Evolutionary conservation across 2,797 vertebrate genomes (phyloP), one percentile per base, ranked within the genome.

Genomic region (Galaxias olidus): DNA sequence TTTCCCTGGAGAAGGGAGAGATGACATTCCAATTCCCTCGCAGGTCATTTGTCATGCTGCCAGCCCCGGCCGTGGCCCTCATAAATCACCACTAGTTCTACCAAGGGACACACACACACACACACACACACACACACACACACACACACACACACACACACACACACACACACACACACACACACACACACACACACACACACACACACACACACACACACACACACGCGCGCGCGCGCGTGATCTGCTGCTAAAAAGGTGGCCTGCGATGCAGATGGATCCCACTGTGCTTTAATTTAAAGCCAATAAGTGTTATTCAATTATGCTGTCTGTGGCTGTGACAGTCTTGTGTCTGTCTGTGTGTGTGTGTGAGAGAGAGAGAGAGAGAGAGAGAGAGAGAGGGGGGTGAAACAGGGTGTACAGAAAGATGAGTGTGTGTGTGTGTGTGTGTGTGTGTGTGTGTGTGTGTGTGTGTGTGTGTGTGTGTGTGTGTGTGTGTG

Each of bases 1-100:
- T 57, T 52, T 15, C 51, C 18, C 18, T n/a, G 19, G 53, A 61
- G 57, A 63, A 59, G 45, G 61, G 50, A 72, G 48, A 54, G 56
- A 74, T 61, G 46, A 61, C 63, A 49, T 71, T 75, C 63, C 65
- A 49, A 50, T 74, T 78, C 55, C 46, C 65, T 67, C 10, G 47
- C 69, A 56, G 58, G 61, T 67, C 65, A 73, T 80, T 77, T 66
- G 64, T 82, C 77, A 77, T 71, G 45, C 70, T 78, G 77, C 76
- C 70, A 72, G 74, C 72, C 75, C 41, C 1, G 51, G 48, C 68
- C 45, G 65, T 58, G 52, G 62, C 44, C 40, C 48, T 75, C 76
- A 73, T 82, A 75, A 80, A 78, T 80, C 71, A 81, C 56, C 30
- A 42, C 53, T 52, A 52, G 61, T 50, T 53, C 72, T 63, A 42